Evolutionary conservation across 2,113 vertebrate species (phyloP).

Genomic region (Apodemus speciosus): DNA sequence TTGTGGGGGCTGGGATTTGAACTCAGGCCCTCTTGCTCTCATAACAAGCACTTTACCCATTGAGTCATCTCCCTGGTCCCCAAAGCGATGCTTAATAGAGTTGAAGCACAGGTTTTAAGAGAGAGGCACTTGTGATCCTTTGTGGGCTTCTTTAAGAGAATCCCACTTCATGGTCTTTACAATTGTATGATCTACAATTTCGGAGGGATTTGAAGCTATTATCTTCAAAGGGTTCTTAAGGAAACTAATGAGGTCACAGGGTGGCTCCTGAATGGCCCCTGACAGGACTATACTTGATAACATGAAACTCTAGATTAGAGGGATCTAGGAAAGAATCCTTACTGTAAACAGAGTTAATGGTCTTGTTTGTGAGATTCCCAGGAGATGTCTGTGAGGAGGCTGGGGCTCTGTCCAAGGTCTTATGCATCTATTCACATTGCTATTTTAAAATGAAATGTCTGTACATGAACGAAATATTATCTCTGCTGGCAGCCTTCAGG

Average conservation of each 20-base stretch:
- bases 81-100: neutral
- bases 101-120: neutral
- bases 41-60: neutral
- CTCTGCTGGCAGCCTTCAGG: neutral
- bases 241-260: neutral
- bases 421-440: neutral
- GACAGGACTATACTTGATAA: neutral
- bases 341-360: slow-evolving; percentile 9
- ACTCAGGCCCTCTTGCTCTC: neutral
- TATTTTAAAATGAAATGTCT: neutral
- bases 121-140: neutral
- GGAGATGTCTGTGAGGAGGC: neutral
- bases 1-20: neutral
- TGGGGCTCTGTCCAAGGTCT: neutral
- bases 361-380: neutral
- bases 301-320: neutral
- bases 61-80: neutral
- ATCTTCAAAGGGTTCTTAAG: neutral
- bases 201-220: neutral
- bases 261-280: neutral
- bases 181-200: neutral
- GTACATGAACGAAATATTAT: neutral
- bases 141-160: neutral
- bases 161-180: neutral
- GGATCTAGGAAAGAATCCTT: neutral